Conservation (phyloP, 2,797 vertebrate species). For the Neoniphon sammara region DNA sequence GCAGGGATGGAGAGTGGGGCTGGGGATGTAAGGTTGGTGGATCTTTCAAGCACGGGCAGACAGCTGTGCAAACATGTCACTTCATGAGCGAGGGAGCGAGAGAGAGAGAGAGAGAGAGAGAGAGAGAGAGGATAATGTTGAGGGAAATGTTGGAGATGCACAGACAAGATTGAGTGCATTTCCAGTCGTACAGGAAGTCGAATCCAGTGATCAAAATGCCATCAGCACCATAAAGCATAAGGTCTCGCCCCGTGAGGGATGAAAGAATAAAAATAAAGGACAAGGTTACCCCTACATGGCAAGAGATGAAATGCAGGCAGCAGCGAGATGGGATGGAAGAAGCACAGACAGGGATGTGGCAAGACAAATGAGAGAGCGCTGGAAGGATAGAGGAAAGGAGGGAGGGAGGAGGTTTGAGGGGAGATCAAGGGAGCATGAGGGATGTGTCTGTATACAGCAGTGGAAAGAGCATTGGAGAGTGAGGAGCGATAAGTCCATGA, state of each 20-base stretch:
- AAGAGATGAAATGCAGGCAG: constrained; percentile 2
- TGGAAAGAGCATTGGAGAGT: constrained; percentile 54
- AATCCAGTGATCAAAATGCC: constrained; percentile 9
- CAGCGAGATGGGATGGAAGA: constrained; percentile 5
- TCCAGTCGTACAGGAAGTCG: background rate
- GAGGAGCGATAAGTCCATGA: constrained; percentile 70
- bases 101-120: background rate
- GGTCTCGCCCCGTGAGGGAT: background rate
- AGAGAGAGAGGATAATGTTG: constrained; percentile 16
- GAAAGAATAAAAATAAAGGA: constrained; percentile 13
- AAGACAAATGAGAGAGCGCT: constrained; percentile 61
- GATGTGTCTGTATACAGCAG: constrained; percentile 54
- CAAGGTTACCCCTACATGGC: constrained; percentile 50
- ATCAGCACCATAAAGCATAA: background rate
- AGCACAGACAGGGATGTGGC: constrained; percentile 36
- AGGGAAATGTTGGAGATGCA: constrained; percentile 11
- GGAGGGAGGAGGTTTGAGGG: constrained; percentile 48
- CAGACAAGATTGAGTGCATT: constrained; percentile 12
- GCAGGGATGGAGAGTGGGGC: constrained; percentile 33
- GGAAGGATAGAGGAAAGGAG: constrained; percentile 42
- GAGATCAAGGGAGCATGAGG: constrained; percentile 67
- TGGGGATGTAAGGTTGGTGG: constrained; percentile 11
- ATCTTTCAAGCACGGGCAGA: constrained; percentile 54
- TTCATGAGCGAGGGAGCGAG: constrained; percentile 17
- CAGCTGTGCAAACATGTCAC: constrained; percentile 66